phyloP scores from a whole-genome alignment of 2,113 vertebrate genomes.

The Tenrec ecaudatus region DNA sequence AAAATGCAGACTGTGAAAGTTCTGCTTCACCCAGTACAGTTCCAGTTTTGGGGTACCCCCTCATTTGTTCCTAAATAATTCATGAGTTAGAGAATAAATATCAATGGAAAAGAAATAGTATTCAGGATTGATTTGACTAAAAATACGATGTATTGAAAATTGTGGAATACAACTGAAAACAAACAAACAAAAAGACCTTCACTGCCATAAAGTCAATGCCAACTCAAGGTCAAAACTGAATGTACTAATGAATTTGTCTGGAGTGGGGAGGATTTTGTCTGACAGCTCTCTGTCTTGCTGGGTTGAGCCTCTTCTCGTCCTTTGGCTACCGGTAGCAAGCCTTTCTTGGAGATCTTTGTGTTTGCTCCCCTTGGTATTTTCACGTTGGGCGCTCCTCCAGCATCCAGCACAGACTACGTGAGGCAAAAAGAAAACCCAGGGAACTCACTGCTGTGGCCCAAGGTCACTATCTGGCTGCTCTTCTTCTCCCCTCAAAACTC shows the following conservation, averaged over 20 bases:
- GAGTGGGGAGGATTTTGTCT: background rate
- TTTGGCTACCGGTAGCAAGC: background rate
- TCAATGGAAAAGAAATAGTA: no score
- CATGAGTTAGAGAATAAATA: no score
- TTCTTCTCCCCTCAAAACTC: background rate
- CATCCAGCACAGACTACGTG: background rate
- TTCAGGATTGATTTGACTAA: no score
- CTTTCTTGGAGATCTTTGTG: background rate
- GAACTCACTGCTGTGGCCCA: background rate
- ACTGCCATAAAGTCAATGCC: no score
- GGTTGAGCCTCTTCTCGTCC: background rate
- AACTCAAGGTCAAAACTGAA: background rate
- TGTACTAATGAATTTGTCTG: background rate
- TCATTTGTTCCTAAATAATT: no score
- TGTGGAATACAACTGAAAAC: background rate
- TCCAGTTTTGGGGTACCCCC: no score
- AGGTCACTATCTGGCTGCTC: background rate
- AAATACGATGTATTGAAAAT: background rate
- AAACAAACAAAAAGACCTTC: no score
- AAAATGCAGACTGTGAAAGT: no score
- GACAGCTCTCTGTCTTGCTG: background rate
- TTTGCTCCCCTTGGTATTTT: background rate
- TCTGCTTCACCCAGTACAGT: no score
- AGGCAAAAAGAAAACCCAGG: slow-evolving; percentile 2
- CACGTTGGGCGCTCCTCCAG: background rate